Conservation (phyloP, 2,113 vertebrate genomes). For the Octodon degus region DNA sequence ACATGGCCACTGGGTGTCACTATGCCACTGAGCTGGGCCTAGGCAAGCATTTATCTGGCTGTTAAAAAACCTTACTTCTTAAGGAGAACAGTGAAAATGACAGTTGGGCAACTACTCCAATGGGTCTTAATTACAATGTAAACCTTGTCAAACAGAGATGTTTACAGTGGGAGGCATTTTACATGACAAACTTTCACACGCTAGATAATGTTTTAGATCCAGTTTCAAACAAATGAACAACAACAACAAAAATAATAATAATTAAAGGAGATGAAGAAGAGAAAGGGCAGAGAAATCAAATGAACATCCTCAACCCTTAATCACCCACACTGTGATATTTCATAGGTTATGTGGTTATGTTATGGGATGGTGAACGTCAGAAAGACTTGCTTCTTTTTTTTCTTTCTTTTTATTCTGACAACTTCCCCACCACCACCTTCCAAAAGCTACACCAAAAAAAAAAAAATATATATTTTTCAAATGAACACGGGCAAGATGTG, state of each 20-base stretch:
- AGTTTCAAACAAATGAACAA: conserved; percentile 78
- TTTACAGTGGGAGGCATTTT: conserved; percentile 81
- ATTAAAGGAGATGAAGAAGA: neutral
- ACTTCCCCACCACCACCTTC: conserved; percentile 52
- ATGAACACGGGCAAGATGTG: conserved; percentile 82
- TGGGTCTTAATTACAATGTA: conserved; percentile 75
- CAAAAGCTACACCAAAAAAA: conserved; percentile 68
- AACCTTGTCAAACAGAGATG: conserved; percentile 75
- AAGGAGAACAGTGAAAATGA: conserved; percentile 78
- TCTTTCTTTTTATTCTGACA: conserved; percentile 70
- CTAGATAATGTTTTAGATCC: conserved; percentile 80
- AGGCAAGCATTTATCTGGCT: conserved; percentile 84
- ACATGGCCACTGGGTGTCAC: conserved; percentile 88
- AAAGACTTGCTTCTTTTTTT: conserved; percentile 49
- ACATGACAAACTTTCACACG: conserved; percentile 74
- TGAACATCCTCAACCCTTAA: conserved; percentile 79
- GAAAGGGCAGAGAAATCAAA: conserved; percentile 65
- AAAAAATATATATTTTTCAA: conserved; percentile 82
- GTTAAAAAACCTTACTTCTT: conserved; percentile 84
- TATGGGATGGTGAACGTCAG: conserved; percentile 57
- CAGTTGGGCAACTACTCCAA: conserved; percentile 73
- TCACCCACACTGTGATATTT: conserved; percentile 73
- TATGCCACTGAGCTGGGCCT: conserved; percentile 87
- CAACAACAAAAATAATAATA: neutral
- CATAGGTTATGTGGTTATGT: conserved; percentile 73